Evolutionary conservation across 2,888 invertebrate genomes (phyloP), one percentile per base, ranked within the genome.

Genomic region (Agrochola lota): DNA sequence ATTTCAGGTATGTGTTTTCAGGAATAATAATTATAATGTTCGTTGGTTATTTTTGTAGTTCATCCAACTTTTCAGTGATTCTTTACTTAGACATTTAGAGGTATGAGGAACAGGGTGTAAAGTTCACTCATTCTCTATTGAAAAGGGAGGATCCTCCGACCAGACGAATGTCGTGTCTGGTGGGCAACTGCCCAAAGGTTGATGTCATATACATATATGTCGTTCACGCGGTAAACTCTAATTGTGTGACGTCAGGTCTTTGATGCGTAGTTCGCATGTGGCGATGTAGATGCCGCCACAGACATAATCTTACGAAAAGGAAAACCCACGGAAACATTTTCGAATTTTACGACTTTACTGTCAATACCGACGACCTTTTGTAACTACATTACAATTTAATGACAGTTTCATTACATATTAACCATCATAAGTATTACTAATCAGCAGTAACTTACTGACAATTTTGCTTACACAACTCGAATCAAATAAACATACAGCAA

Each of bases 391-490:
- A 52, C n/a, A 64, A 4, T 26, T 71, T 49, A 40, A 23, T 23
- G 43, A 43, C 55, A 69, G 7, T 55, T 30, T 52, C 35, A 68
- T 63, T 84, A 59, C 59, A 55, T 46, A 52, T n/a, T n/a, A n/a
- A n/a, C n/a, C n/a, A n/a, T n/a, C n/a, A 49, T 46, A 70, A 73
- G 17, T 55, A 30, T 46, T n/a, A 46, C 17, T 20, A 30, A 52
- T 57, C 52, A 5, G 17, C 43, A 59, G 26, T 59, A n/a, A 57
- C 6, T 71, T 23, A 52, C 52, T 52, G 52, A 52, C 52, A 7
- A 52, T 23, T 23, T 62, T 71, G 46, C 66, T 84, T 62, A 71
- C 57, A 60, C 70, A 80, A 80, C 52, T 9, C 35, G 15, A 66
- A 26, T 35, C 35, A 80, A 73, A 4, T 60, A 73, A 84, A 60